These are phyloP conservation scores for Rotaria sp. DNA, from an alignment of 2,888 invertebrate species.

Conservation along the genomic window DNA sequence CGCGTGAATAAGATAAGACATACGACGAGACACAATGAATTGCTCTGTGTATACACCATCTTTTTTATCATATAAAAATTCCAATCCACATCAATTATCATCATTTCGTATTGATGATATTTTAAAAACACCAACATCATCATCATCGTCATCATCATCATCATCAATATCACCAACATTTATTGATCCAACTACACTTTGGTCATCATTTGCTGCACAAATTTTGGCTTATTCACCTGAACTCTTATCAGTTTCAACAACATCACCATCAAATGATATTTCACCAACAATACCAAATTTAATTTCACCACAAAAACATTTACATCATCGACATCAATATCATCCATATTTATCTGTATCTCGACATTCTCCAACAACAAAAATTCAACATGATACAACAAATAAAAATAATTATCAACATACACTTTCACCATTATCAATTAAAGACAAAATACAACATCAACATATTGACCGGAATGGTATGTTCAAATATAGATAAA, in stretches of 20 bases:
- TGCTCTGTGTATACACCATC: constrained; percentile 15
- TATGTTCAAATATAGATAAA: not conserved
- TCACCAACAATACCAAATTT: not conserved
- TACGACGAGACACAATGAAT: not conserved
- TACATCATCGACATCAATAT: not conserved
- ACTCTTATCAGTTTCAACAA: not conserved
- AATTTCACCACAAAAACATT: not conserved
- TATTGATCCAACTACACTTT: not conserved
- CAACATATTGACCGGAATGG: not conserved
- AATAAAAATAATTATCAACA: constrained; percentile 19
- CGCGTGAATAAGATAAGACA: not conserved
- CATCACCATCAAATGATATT: constrained; percentile 2
- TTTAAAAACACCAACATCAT: constrained; percentile 1
- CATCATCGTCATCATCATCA: not conserved
- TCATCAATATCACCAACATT: not conserved
- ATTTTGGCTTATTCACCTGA: constrained; percentile 22
- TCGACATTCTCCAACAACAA: constrained; percentile 7
- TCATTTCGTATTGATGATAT: constrained; percentile 31
- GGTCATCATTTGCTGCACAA: constrained; percentile 5
- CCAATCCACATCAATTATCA: not conserved
- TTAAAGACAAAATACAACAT: not conserved
- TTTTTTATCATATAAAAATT: not conserved
- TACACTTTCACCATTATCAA: constrained; percentile 18
- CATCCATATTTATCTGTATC: not conserved
- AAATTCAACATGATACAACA: not conserved